Base-by-base conservation (phyloP, 2,797 vertebrate species). In the Coranthus polyacanthus region DNA sequence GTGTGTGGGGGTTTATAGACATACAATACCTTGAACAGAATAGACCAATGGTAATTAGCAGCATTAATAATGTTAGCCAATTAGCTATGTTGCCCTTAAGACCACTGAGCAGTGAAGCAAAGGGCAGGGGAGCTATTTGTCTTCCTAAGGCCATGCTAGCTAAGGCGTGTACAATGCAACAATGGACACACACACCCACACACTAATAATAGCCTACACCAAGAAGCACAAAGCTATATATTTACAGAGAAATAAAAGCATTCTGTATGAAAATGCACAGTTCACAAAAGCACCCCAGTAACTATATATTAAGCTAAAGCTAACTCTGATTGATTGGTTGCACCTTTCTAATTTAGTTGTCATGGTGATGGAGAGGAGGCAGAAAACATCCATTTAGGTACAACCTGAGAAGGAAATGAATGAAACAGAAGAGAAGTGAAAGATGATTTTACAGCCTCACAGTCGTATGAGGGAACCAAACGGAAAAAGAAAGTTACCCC, bases 41-140 rank as follows among this genome's bases (percentile, higher is more conserved):
- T 60, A 64, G 26, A 18, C 34, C 76, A 49, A 72, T 72, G 45
- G n/a, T 79, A 82, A 86, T 83, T 87, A 80, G 78, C 46, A 78
- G 61, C 64, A 68, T 72, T 78, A 68, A 74, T 68, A 17, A 43
- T 44, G 17, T 78, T 46, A 75, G 62, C 42, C 67, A 78, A 70
- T 89, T 79, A 87, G 76, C 60, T 55, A 62, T 6, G 3, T 15
- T 49, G 36, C 63, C 72, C 79, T 49, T 46, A 65, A 75, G 76
- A 76, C 41, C 74, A 62, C 16, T 52, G 47, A 57, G 55, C 67
- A 51, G 6, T 68, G 44, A 71, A 85, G 56, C 59, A 75, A 69
- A 72, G 72, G 60, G 21, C 68, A 68, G 38, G 24, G 68, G 71
- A 61, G 32, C 22, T 44, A 68, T 81, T 75, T 63, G 59, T 73